A percentile compares a stretch with the other conserved stretches of the same genome.
These are phyloP conservation scores for Rhynchomys soricoides DNA, from an alignment of 2,113 vertebrate species.

Conservation along the genomic window DNA sequence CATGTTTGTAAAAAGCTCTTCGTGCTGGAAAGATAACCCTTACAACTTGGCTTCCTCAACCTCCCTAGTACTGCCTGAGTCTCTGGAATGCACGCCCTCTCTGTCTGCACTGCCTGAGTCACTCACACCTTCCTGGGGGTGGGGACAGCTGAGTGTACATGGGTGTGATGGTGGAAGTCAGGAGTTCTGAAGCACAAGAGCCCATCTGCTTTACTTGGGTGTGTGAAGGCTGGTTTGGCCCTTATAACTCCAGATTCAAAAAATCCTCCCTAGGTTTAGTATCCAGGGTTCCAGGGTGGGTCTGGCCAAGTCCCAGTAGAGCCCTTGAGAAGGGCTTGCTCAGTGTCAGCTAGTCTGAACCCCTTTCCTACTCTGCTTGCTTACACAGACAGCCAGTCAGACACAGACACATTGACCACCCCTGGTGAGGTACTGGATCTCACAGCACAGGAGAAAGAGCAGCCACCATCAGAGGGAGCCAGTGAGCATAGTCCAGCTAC, in stretches of 20 bases:
- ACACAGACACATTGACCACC: slow-evolving; percentile 84
- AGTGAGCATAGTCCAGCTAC: slow-evolving; percentile 44
- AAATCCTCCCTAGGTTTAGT: background rate
- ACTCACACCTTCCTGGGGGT: slow-evolving; percentile 37
- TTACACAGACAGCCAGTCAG: slow-evolving; percentile 93
- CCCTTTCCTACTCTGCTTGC: slow-evolving; percentile 74
- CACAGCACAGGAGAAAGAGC: slow-evolving; percentile 76
- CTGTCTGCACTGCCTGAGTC: slow-evolving; percentile 61
- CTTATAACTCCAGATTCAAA: background rate
- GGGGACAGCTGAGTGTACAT: background rate
- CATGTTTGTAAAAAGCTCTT: slow-evolving; percentile 65
- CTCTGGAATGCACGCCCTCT: slow-evolving; percentile 67
- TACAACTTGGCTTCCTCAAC: slow-evolving; percentile 53
- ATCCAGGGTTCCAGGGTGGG: background rate
- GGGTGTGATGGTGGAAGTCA: background rate
- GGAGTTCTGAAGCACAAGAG: background rate
- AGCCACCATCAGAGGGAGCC: slow-evolving; percentile 66
- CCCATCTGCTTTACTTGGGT: background rate
- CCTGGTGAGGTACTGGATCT: slow-evolving; percentile 88
- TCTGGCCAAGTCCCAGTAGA: background rate
- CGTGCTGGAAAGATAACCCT: slow-evolving; percentile 31
- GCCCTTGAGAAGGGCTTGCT: background rate
- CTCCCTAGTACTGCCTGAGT: slow-evolving; percentile 50
- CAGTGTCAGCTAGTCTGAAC: background rate
- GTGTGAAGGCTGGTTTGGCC: background rate